These are phyloP conservation scores for Protonemura montana DNA, from an alignment of 2,888 invertebrate genomes.

Conservation along the genomic window DNA sequence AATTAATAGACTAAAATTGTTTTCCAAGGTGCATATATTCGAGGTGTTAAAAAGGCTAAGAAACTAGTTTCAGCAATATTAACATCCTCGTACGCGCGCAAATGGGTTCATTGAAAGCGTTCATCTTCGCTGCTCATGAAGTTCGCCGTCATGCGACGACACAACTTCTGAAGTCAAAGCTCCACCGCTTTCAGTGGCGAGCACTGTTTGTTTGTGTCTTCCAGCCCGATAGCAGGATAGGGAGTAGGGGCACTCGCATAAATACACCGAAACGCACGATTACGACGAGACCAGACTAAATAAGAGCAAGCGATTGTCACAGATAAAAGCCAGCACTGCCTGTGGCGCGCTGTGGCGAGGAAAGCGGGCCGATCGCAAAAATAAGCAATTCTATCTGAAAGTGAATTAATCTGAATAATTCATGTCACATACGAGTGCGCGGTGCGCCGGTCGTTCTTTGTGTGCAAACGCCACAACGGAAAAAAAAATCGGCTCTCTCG, in stretches of 20 bases:
- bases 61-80: not conserved
- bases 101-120: too few species aligned
- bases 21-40: not conserved
- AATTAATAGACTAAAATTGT: not conserved
- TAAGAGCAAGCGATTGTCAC: conserved; percentile 27
- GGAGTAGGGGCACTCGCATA: not conserved
- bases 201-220: too few species aligned
- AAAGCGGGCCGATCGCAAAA: conserved; percentile 22
- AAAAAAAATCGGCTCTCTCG: not conserved
- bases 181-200: too few species aligned
- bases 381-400: conserved; percentile 32
- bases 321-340: conserved; percentile 18
- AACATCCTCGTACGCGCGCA: not conserved
- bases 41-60: not conserved
- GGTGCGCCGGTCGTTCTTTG: not conserved
- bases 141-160: too few species aligned
- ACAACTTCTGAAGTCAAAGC: too few species aligned
- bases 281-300: conserved; percentile 1
- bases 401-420: conserved; percentile 40
- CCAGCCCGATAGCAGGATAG: too few species aligned
- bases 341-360: not conserved
- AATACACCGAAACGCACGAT: not conserved
- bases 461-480: not conserved
- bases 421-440: conserved; percentile 20
- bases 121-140: not conserved